Evolutionary conservation across 2,888 invertebrate species (phyloP).

Genomic region (Drosophila dives): DNA sequence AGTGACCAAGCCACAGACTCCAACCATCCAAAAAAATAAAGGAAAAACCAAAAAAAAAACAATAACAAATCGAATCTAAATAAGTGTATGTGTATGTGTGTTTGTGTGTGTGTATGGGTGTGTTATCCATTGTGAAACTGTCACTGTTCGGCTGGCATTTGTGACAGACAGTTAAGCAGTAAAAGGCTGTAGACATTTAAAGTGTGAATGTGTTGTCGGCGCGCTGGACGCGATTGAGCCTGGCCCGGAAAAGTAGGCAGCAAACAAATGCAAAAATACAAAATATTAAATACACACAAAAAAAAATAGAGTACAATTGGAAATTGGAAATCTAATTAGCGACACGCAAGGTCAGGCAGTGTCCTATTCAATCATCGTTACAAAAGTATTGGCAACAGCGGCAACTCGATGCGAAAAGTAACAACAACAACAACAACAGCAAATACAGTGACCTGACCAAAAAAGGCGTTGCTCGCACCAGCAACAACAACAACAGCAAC

Average conservation of each 20-base stretch:
- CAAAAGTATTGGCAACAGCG: slow-evolving; percentile 35
- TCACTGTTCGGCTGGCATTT: slow-evolving; percentile 15
- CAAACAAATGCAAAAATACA: slow-evolving; percentile 17
- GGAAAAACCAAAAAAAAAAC: slow-evolving; percentile 7
- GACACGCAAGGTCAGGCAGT: slow-evolving; percentile 30
- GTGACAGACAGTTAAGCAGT: slow-evolving; percentile 36
- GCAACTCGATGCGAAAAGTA: slow-evolving; percentile 22
- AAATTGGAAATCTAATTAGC: slow-evolving; percentile 72
- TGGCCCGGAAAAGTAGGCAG: slow-evolving; percentile 33
- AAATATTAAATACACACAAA: not conserved
- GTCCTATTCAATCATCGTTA: slow-evolving; percentile 47
- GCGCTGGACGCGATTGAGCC: slow-evolving; percentile 14
- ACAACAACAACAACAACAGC: slow-evolving; percentile 14
- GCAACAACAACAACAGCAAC: slow-evolving; percentile 26
- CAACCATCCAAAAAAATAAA: slow-evolving; percentile 16
- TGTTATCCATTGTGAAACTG: slow-evolving; percentile 28
- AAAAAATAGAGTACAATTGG: slow-evolving; percentile 44
- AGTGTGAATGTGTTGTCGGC: slow-evolving; percentile 19
- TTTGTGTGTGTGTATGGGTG: slow-evolving; percentile 10
- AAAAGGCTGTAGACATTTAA: slow-evolving; percentile 9
- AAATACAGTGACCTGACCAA: slow-evolving; percentile 21
- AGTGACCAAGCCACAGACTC: slow-evolving; percentile 35
- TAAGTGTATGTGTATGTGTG: slow-evolving; percentile 9
- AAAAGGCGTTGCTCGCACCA: slow-evolving; percentile 29
- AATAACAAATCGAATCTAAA: slow-evolving; percentile 30